Evolutionary conservation across 1,140 invertebrate genomes (phyloP).

Genomic region (Semibalanus balanoides): DNA sequence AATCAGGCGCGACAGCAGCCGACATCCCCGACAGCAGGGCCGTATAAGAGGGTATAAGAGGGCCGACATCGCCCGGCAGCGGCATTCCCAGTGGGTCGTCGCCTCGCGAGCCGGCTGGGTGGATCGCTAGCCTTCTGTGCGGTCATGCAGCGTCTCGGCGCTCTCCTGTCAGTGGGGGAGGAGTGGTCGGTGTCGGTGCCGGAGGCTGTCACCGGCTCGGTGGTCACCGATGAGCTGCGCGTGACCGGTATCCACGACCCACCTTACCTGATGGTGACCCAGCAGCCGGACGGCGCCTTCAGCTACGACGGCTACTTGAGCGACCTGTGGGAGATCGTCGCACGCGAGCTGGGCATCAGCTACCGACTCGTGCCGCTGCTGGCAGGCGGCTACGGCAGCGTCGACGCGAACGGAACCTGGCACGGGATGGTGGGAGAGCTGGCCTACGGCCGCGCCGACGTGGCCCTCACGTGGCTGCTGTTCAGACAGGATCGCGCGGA

Average conservation of each 20-base stretch:
- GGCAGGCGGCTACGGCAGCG: background rate
- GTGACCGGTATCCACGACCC: background rate
- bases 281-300: background rate
- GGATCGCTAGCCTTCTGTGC: no score
- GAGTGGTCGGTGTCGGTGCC: background rate
- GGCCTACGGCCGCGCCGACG: background rate
- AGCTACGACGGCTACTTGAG: background rate
- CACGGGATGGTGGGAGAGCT: background rate
- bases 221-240: background rate
- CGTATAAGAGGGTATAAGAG: no score
- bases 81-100: no score
- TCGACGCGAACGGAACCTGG: background rate
- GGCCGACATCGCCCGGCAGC: no score
- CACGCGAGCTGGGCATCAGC: background rate
- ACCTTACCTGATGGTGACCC: background rate
- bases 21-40: no score
- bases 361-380: background rate
- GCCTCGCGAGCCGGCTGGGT: no score
- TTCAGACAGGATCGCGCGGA: background rate
- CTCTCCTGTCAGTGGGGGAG: background rate
- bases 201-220: background rate
- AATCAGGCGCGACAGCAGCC: no score
- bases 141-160: background rate
- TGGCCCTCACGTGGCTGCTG: background rate
- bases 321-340: background rate